Evolutionary conservation across 2,113 vertebrate genomes (phyloP), one percentile per base, ranked within the genome.

Genomic region (Brachypteracias leptosomus): DNA sequence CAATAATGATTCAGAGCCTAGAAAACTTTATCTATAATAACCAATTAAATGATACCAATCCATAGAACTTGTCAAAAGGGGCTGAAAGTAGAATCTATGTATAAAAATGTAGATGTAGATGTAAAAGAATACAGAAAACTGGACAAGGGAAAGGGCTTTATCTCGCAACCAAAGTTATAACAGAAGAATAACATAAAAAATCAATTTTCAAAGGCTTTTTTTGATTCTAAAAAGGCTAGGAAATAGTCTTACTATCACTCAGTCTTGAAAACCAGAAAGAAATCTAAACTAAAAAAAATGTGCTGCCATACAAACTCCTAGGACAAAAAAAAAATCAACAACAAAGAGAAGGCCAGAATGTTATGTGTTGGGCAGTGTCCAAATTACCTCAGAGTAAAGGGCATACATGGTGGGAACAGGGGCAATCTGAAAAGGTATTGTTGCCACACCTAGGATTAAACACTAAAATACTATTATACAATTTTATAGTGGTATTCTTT

Each of bases 351-450:
- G 28, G 14, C 24, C 59, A 67, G 35, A 82, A 67, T 7, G 17
- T 51, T 68, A 26, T 1, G 1, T 26, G 24, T 24, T 90, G 44
- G 29, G 16, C 52, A 44, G 46, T 9, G 25, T n/a, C n/a, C 26
- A 71, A 49, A 72, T 49, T 77, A 77, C 82, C 20, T 61, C n/a
- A 66, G n/a, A 86, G n/a, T 15, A 33, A 86, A 82, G 16, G 31
- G 35, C 46, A 29, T 0, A 4, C 7, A 21, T 22, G 19, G 10
- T 72, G 72, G 46, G 31, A 93, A 66, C 0, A 0, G 29, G 28
- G 4, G 6, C 44, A 81, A 59, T 21, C 44, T 49, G n/a, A 52
- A 49, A 63, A 54, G 14, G 38, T 38, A 52, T 17, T 35, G 33
- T 19, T 93, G 54, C 49, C 58, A 62, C 49, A 66, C 38, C 20